Base-by-base conservation (phyloP, 2,888 invertebrate genomes). In the Labia minor region DNA sequence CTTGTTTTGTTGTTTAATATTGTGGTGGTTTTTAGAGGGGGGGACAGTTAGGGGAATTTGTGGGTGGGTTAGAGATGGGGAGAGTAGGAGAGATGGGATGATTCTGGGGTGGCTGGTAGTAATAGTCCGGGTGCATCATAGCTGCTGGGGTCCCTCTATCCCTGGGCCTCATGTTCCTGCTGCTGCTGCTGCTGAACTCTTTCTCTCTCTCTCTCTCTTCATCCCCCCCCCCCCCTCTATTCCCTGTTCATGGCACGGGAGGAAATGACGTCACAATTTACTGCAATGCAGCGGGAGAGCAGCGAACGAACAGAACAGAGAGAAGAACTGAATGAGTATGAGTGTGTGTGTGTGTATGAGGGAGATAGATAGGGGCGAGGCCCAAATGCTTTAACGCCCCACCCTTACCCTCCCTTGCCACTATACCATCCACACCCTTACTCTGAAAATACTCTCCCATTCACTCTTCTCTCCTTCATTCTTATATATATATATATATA, bases 221-320 rank as follows among this genome's bases (percentile, higher is more conserved):
- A 21, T 66, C 61, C 19, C 21, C 63, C 68, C 33, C 19, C 16
- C 14, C 65, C 65, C 14, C 67, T n/a, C 67, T 62, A 20, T 37
- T n/a, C 49, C 20, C 64, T 63, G 65, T 64, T 62, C 19, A 21
- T 21, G 21, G 64, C 64, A 19, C 26, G 64, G 26, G 64, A 64
- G 67, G 65, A 68, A 68, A 65, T 68, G 68, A 67, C 67, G 67
- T 67, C 68, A 68, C 68, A 66, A 68, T 66, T 68, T 68, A 68
- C 68, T 68, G 68, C 68, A 68, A 67, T 68, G 68, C 68, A 68
- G 68, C 37, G 62, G 49, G 37, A 64, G 49, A 49, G 49, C n/a
- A n/a, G n/a, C 49, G 49, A 49, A 49, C 49, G 8, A 49, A 49
- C 49, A 49, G 49, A 49, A 49, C 6, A 49, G 49, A 49, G 49